These are phyloP conservation scores for Papilio polyxenes DNA, from an alignment of 1,140 invertebrate species.

Conservation along the genomic window DNA sequence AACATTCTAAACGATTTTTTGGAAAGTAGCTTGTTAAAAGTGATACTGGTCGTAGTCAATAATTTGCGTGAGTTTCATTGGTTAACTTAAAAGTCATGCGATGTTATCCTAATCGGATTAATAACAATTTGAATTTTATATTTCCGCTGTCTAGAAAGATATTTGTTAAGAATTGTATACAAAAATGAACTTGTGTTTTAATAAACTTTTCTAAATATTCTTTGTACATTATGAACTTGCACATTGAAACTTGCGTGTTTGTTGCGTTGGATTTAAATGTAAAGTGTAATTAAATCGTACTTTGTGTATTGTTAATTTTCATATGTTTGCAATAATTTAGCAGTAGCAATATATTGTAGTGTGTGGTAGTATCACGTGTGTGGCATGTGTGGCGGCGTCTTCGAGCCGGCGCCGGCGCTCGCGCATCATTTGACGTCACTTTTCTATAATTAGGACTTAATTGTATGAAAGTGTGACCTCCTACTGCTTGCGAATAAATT, in stretches of 20 bases:
- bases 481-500: neutral
- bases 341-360: slow-evolving; percentile 38
- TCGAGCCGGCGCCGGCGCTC: slow-evolving; percentile 58
- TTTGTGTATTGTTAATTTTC: neutral
- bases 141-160: neutral
- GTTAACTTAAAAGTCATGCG: slow-evolving; percentile 5
- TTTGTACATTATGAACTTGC: neutral
- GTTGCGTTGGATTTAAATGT: neutral
- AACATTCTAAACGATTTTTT: neutral
- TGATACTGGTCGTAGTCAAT: neutral
- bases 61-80: neutral
- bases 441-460: slow-evolving; percentile 56
- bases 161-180: neutral
- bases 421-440: slow-evolving; percentile 64
- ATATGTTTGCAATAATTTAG: slow-evolving; percentile 19
- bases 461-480: slow-evolving; percentile 29
- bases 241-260: too few relatives aligned
- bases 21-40: neutral
- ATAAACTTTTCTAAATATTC: too few relatives aligned
- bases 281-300: neutral
- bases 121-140: neutral
- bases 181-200: neutral
- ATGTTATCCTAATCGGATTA: neutral
- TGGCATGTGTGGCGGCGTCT: slow-evolving; percentile 71
- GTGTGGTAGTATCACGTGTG: slow-evolving; percentile 65